These are phyloP conservation scores for Rhinogobio ventralis DNA, from an alignment of 2,797 vertebrate genomes.

Conservation along the genomic window DNA sequence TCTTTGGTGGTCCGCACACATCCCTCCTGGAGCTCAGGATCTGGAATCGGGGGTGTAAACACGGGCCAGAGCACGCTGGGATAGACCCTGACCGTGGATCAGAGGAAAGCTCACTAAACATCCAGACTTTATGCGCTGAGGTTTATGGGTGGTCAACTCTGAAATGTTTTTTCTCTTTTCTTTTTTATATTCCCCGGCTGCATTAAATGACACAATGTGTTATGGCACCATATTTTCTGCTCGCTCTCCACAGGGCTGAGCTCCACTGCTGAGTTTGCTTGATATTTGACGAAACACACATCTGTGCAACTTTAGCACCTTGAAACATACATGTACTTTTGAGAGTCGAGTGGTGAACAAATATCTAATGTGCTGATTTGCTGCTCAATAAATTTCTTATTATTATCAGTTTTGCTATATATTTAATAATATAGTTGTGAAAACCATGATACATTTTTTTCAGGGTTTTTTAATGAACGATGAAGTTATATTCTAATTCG, in stretches of 20 bases:
- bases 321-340: too few relatives aligned
- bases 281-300: conserved; percentile 11
- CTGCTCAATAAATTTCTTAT: neutral
- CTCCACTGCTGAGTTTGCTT: conserved; percentile 15
- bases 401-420: neutral
- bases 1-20: conserved; percentile 13
- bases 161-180: conserved; percentile 48
- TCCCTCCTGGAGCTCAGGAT: conserved; percentile 40
- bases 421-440: neutral
- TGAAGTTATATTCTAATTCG: too few relatives aligned
- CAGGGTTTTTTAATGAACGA: too few relatives aligned
- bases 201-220: conserved; percentile 41
- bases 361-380: neutral
- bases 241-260: neutral
- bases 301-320: neutral
- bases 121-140: conserved; percentile 42
- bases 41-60: conserved; percentile 57
- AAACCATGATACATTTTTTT: neutral
- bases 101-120: conserved; percentile 52
- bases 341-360: neutral
- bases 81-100: conserved; percentile 25
- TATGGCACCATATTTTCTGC: conserved; percentile 15
- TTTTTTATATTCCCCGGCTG: conserved; percentile 15
- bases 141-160: conserved; percentile 57
- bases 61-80: conserved; percentile 49